phyloP scores from a whole-genome alignment of 2,888 invertebrate genomes.

The Conistra vaccinii region DNA sequence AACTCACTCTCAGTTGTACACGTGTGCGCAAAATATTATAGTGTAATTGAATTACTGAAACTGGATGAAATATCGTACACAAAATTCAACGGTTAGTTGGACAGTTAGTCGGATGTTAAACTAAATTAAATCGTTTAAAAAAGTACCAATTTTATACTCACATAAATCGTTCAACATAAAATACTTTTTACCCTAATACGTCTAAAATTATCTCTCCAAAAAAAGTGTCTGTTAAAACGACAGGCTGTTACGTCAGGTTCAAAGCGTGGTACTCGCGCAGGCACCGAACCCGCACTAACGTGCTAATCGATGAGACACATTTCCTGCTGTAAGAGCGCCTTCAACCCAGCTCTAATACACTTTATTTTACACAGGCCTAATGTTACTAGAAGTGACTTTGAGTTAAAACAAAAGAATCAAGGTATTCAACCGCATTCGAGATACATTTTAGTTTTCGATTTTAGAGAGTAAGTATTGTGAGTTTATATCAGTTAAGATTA shows the following conservation, averaged over 20 bases:
- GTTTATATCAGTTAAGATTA: neutral
- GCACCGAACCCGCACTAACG: conserved; percentile 82
- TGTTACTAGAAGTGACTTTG: conserved; percentile 49
- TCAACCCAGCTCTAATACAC: conserved; percentile 72
- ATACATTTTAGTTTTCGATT: neutral
- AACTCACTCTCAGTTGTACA: no score
- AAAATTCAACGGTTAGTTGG: conserved; percentile 1
- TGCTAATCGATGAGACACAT: conserved; percentile 82
- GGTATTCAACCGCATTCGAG: neutral
- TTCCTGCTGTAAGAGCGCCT: conserved; percentile 78
- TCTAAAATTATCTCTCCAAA: conserved; percentile 63
- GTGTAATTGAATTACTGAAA: conserved; percentile 36
- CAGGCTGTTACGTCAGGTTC: conserved; percentile 66
- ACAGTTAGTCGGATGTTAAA: conserved; percentile 8
- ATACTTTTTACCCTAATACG: conserved; percentile 36
- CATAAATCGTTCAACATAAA: conserved; percentile 22
- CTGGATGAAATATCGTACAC: conserved; percentile 17
- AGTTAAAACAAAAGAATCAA: neutral
- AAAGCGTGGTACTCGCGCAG: conserved; percentile 69
- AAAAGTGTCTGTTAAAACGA: conserved; percentile 50
- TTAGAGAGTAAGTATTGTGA: neutral
- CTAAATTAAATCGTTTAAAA: conserved; percentile 29
- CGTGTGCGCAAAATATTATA: conserved; percentile 16
- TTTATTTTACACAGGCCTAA: conserved; percentile 67
- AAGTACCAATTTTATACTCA: conserved; percentile 1